phyloP scores from a whole-genome alignment of 2,888 invertebrate genomes.

The Anthophora plumipes region DNA sequence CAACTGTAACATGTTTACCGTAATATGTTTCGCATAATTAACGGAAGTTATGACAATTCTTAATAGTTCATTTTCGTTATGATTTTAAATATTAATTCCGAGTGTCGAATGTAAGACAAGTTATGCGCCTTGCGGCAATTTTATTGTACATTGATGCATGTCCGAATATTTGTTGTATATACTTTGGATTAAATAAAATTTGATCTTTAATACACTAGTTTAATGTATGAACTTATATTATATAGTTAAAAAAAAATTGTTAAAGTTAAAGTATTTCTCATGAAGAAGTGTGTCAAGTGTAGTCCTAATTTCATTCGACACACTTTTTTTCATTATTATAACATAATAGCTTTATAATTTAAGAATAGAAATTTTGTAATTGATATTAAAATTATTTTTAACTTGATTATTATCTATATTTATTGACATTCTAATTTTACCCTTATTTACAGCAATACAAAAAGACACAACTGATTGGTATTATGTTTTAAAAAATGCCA shows the following conservation, averaged over 20 bases:
- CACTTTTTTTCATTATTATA: background rate
- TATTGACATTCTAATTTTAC: background rate
- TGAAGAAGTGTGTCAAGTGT: background rate
- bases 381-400: background rate
- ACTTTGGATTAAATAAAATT: background rate
- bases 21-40: slow-evolving; percentile 11
- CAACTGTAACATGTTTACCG: slow-evolving; percentile 33
- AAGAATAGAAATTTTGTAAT: background rate
- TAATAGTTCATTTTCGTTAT: background rate
- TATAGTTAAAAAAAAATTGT: background rate
- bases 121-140: slow-evolving; percentile 7
- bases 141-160: background rate
- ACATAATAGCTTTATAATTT: background rate
- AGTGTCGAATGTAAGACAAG: background rate
- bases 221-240: background rate
- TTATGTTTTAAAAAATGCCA: slow-evolving; percentile 76
- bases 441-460: slow-evolving; percentile 40
- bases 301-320: slow-evolving; percentile 23
- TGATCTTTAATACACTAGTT: background rate
- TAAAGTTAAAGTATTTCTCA: background rate
- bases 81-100: slow-evolving; percentile 4
- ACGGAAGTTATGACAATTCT: slow-evolving; percentile 7
- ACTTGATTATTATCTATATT: background rate
- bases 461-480: slow-evolving; percentile 37
- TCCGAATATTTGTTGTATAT: slow-evolving; percentile 8